These are phyloP conservation scores for Stenoptilia bipunctidactyla DNA, from an alignment of 2,888 invertebrate species.

Conservation along the genomic window DNA sequence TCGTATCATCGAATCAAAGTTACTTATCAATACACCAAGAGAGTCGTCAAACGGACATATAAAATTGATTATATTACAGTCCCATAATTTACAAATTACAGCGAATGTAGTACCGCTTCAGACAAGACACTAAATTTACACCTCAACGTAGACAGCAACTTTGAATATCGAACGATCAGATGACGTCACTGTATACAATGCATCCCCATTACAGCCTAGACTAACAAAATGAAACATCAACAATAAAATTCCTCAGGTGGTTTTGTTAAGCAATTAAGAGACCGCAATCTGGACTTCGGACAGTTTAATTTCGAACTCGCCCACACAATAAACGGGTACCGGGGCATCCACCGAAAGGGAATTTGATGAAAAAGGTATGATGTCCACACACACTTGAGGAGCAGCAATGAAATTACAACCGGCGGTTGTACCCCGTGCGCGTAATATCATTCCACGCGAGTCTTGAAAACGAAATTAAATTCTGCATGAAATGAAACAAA, in stretches of 20 bases:
- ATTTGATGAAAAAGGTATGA: constrained; percentile 68
- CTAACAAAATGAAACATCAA: neutral
- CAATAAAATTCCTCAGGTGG: constrained; percentile 3
- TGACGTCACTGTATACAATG: too few relatives aligned
- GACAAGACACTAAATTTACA: too few relatives aligned
- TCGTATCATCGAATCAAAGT: too few relatives aligned
- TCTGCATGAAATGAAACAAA: constrained; percentile 69
- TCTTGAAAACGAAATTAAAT: constrained; percentile 72
- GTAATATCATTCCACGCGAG: constrained; percentile 69
- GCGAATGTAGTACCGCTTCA: too few relatives aligned
- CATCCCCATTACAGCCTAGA: too few relatives aligned
- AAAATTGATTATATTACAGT: too few relatives aligned
- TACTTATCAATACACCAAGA: too few relatives aligned
- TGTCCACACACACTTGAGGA: constrained; percentile 68
- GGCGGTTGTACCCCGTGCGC: constrained; percentile 32
- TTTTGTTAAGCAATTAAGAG: constrained; percentile 62
- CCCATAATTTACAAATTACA: too few relatives aligned
- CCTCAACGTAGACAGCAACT: too few relatives aligned
- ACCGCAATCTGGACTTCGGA: constrained; percentile 50
- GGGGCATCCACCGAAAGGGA: constrained; percentile 58
- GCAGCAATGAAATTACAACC: constrained; percentile 58
- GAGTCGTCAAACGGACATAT: too few relatives aligned
- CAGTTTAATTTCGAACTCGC: constrained; percentile 59
- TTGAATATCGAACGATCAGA: too few relatives aligned
- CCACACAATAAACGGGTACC: constrained; percentile 57